Percentiles rank a stretch among this genome's conserved stretches.
Conservation (phyloP, 2,113 vertebrate species). For the Cyanocitta stelleri region DNA sequence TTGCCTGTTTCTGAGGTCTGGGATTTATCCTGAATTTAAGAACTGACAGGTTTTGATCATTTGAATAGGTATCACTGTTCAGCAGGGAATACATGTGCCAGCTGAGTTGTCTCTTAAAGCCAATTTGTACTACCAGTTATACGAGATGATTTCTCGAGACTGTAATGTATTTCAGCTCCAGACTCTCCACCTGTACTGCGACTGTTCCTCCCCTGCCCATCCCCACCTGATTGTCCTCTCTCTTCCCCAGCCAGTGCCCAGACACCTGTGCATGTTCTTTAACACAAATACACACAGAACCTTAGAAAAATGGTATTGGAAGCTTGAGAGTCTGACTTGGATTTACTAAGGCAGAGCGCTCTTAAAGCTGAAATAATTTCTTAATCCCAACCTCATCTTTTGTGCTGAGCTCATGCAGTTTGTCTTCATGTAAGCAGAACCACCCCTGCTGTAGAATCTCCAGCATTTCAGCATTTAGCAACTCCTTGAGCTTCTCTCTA, state of each 20-base stretch:
- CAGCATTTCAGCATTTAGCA: neutral
- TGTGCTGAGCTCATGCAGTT: neutral
- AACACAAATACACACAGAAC: neutral
- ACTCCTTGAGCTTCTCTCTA: neutral
- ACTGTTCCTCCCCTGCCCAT: neutral
- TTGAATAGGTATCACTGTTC: conserved; percentile 70
- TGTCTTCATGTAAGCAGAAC: neutral
- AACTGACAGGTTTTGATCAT: conserved; percentile 72
- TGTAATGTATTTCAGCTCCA: conserved; percentile 33
- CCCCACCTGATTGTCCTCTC: neutral
- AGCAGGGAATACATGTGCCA: conserved; percentile 64
- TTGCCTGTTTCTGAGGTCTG: conserved; percentile 62
- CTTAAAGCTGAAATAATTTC: neutral
- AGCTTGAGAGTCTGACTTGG: neutral
- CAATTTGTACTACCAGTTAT: conserved; percentile 65
- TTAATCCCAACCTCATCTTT: neutral
- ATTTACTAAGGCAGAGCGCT: neutral
- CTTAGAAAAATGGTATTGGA: neutral
- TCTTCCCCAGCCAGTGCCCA: neutral
- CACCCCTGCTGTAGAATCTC: neutral
- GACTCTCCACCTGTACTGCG: neutral
- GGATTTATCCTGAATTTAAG: conserved; percentile 70
- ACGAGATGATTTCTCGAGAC: conserved; percentile 55
- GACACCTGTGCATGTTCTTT: neutral
- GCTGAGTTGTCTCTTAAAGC: conserved; percentile 67